Evolutionary conservation across 2,797 vertebrate species (phyloP).

Genomic region (Potorous gilbertii): DNA sequence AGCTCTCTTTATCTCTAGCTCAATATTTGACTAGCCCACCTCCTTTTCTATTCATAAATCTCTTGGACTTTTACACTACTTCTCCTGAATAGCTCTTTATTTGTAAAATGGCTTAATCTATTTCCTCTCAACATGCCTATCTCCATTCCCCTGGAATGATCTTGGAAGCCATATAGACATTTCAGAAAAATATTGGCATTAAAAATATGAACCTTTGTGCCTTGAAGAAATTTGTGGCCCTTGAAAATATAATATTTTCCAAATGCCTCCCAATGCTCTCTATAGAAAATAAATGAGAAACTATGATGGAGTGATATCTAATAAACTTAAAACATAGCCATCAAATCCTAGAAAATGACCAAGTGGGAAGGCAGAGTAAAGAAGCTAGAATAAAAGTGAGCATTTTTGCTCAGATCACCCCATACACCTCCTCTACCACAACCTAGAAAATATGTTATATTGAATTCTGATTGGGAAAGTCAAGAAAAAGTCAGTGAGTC

Average conservation of each 20-base stretch:
- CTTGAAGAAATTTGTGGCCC: background rate
- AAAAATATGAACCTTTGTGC: background rate
- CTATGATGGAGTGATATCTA: background rate
- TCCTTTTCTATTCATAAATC: background rate
- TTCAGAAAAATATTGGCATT: background rate
- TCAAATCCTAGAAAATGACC: background rate
- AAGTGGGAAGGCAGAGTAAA: background rate
- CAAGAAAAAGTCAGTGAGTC: background rate
- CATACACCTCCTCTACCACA: background rate
- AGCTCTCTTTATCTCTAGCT: background rate
- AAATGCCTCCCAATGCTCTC: background rate
- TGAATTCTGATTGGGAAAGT: background rate
- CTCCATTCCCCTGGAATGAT: background rate
- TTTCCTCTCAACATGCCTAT: background rate
- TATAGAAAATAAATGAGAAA: background rate
- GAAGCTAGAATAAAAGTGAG: background rate
- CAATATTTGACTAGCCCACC: background rate
- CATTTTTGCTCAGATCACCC: background rate
- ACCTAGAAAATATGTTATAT: background rate
- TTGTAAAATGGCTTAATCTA: background rate
- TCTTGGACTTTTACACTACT: background rate
- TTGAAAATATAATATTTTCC: background rate
- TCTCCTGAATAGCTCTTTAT: background rate
- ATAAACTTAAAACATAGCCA: background rate
- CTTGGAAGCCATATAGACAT: background rate